Conservation (phyloP, 2,888 invertebrate genomes). For the Dilophus febrilis region DNA sequence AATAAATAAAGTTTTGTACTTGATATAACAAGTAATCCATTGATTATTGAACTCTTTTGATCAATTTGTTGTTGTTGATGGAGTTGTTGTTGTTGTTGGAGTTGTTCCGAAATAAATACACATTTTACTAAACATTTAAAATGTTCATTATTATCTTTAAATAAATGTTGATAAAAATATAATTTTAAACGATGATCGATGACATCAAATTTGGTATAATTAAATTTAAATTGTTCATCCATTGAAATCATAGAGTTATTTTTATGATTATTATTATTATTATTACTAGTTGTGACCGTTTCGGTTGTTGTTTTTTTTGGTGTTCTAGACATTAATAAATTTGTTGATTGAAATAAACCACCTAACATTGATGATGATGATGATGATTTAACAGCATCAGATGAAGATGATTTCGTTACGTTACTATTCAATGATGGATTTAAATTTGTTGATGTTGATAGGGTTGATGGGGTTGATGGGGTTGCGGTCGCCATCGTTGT, state of each 20-base stretch:
- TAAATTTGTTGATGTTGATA: too few species aligned
- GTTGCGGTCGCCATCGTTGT: background rate
- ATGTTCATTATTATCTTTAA: slow-evolving; percentile 36
- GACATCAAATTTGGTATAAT: slow-evolving; percentile 34
- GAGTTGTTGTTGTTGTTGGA: too few species aligned
- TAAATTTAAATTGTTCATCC: slow-evolving; percentile 30
- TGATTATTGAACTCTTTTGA: background rate
- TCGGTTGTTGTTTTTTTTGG: slow-evolving; percentile 20
- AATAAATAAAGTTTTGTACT: slow-evolving; percentile 35
- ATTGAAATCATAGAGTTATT: background rate
- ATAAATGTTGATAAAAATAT: slow-evolving; percentile 35
- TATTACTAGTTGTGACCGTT: slow-evolving; percentile 14
- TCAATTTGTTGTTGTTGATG: too few species aligned
- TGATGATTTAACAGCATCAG: slow-evolving; percentile 19
- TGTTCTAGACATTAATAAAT: slow-evolving; percentile 27
- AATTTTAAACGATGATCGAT: slow-evolving; percentile 42
- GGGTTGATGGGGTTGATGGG: background rate
- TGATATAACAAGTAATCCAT: slow-evolving; percentile 35
- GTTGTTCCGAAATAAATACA: too few species aligned
- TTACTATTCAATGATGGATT: too few species aligned
- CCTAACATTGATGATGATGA: slow-evolving; percentile 29
- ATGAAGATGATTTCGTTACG: too few species aligned
- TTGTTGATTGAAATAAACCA: slow-evolving; percentile 33
- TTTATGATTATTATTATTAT: too few species aligned
- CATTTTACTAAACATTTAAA: slow-evolving; percentile 32